Conservation (phyloP, 1,140 invertebrate genomes). For the Drosophila nigromelanica region DNA sequence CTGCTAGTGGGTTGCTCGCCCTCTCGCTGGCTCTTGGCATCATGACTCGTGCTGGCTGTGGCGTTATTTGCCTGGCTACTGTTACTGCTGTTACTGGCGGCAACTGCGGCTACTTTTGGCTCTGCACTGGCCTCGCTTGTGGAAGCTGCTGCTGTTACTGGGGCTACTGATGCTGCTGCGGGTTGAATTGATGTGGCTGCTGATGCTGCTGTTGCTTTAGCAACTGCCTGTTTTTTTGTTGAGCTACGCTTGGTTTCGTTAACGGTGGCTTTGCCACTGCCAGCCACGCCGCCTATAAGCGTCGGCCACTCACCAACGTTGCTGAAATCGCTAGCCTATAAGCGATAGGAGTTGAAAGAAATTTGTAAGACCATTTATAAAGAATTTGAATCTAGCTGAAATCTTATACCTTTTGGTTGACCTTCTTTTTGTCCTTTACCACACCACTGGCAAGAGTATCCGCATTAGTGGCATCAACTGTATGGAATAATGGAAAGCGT, state of each 20-base stretch:
- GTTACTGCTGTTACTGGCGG: conserved; percentile 25
- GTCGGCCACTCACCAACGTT: conserved; percentile 92
- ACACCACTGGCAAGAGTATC: conserved; percentile 85
- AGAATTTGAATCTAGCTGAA: background rate
- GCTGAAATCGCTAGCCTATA: conserved; percentile 89
- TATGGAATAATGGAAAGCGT: conserved; percentile 20
- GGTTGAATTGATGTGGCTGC: background rate
- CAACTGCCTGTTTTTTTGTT: conserved; percentile 61
- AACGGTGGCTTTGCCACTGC: conserved; percentile 77
- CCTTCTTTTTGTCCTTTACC: conserved; percentile 86
- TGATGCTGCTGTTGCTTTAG: conserved; percentile 40
- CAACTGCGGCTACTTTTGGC: conserved; percentile 18
- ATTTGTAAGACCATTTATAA: background rate
- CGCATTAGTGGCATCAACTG: conserved; percentile 63
- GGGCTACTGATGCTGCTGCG: conserved; percentile 9
- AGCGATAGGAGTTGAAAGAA: conserved; percentile 46
- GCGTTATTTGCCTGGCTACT: conserved; percentile 32
- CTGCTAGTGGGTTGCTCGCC: conserved; percentile 58
- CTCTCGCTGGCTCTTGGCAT: conserved; percentile 75
- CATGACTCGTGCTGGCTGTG: conserved; percentile 69
- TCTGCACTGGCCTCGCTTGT: conserved; percentile 23
- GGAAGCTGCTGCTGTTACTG: conserved; percentile 13
- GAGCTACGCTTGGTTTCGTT: conserved; percentile 78
- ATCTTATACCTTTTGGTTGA: conserved; percentile 86
- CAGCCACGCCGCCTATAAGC: conserved; percentile 84